These are phyloP conservation scores for Oscheius onirici DNA, from an alignment of 2,888 invertebrate species.

Conservation along the genomic window DNA sequence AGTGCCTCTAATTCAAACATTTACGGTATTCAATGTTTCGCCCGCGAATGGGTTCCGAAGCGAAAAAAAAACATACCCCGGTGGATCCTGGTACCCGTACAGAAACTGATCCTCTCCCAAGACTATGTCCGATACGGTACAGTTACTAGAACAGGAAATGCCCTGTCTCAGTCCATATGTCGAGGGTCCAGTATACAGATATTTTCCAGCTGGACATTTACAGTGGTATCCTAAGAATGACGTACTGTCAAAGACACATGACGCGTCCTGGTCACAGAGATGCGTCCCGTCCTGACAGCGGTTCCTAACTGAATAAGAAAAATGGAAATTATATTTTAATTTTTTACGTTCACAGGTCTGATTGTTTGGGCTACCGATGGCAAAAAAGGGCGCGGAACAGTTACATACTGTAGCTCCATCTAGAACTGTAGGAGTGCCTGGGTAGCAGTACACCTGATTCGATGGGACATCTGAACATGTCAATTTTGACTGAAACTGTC, in stretches of 20 bases:
- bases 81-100: slow-evolving; percentile 7
- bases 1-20: too few relatives aligned
- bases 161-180: background rate
- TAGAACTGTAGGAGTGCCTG: too few relatives aligned
- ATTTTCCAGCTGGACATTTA: background rate
- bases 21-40: too few relatives aligned
- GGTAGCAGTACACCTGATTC: too few relatives aligned
- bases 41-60: too few relatives aligned
- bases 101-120: background rate
- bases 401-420: background rate
- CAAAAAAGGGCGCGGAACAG: background rate
- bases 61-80: background rate
- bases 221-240: background rate
- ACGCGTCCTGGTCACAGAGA: slow-evolving; percentile 1
- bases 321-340: background rate
- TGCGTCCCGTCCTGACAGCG: slow-evolving; percentile 1
- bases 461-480: too few relatives aligned
- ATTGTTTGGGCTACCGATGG: background rate
- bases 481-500: too few relatives aligned
- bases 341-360: background rate
- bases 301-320: background rate
- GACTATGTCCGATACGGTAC: background rate
- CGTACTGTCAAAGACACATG: background rate
- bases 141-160: slow-evolving; percentile 4
- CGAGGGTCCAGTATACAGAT: background rate